Evolutionary conservation across 2,888 invertebrate species (phyloP).

Genomic region (Patella caerulea): DNA sequence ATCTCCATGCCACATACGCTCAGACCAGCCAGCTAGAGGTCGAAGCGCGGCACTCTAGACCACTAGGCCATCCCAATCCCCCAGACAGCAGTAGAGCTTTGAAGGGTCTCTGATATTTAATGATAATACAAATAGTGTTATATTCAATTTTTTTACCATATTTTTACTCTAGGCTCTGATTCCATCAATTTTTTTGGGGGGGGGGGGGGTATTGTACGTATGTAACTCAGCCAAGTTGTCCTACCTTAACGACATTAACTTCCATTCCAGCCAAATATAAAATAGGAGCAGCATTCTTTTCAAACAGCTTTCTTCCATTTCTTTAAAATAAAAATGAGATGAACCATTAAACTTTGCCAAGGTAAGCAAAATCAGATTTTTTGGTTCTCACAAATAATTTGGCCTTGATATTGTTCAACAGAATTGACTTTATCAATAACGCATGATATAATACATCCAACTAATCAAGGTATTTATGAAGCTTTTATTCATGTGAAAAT

Average conservation of each 20-base stretch:
- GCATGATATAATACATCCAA: too few relatives aligned
- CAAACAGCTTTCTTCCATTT: slow-evolving; percentile 79
- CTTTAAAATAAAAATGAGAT: slow-evolving; percentile 67
- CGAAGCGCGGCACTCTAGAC: too few relatives aligned
- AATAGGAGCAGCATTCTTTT: slow-evolving; percentile 92
- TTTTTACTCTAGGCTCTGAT: too few relatives aligned
- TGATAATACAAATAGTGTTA: not conserved
- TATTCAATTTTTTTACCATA: too few relatives aligned
- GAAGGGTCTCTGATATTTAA: not conserved
- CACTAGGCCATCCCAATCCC: too few relatives aligned
- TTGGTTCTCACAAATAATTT: not conserved
- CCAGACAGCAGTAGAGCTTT: not conserved
- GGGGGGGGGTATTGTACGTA: too few relatives aligned
- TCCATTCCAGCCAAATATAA: slow-evolving; percentile 91
- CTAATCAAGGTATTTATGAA: too few relatives aligned
- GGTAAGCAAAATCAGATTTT: not conserved
- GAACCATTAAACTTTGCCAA: not conserved
- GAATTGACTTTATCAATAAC: not conserved
- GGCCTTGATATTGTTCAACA: not conserved
- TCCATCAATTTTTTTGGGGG: too few relatives aligned
- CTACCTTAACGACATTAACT: slow-evolving; percentile 71
- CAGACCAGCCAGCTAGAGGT: too few relatives aligned
- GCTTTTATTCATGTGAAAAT: too few relatives aligned
- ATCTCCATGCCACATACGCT: too few relatives aligned
- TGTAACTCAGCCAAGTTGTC: too few relatives aligned